Evolutionary conservation across 2,797 vertebrate species (phyloP), one percentile per base, ranked within the genome.

Genomic region (Pangasius mekongensis): DNA sequence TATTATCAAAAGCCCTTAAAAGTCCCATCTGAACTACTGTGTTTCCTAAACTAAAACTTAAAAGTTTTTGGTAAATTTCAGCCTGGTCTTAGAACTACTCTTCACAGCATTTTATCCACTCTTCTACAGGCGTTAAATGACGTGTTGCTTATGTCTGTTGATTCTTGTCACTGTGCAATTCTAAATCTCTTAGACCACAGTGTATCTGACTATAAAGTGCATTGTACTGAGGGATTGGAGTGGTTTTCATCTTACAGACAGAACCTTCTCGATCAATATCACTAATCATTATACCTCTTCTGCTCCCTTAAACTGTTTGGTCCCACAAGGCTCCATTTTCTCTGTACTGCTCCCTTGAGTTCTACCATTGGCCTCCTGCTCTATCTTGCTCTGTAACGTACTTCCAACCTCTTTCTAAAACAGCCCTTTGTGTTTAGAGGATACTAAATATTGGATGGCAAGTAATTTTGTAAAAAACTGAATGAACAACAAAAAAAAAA

Each of bases 221-320:
- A 47, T 64, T 47, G n/a, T 27, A 47, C 13, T 64, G 58, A 62
- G 24, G 58, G 24, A 83, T 56, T 64, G 58, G 81, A 43, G 81
- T 83, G 22, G 33, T 83, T 83, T 64, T 83, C 33, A 43, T 82
- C 60, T n/a, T 62, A 64, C 81, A 83, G 58, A 43, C 81, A 43
- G 13, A 47, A 62, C 7, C 58, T 39, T 43, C 56, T n/a, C 36
- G 64, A 64, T 83, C 81, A 83, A 83, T 83, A 83, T 18, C 80
- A n/a, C 36, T 82, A 47, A 82, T 82, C 80, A 43, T 27, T 82
- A 82, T 43, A 62, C 22, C 22, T 82, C 39, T 14, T 43, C 36
- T n/a, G 24, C 36, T 64, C 39, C 39, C 58, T 47, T 62, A 43
- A 83, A 13, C 81, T 47, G 56, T 64, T 83, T 64, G 2, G 10